These are phyloP conservation scores for Anabacerthia variegaticeps DNA, from an alignment of 2,797 vertebrate species.

Conservation along the genomic window DNA sequence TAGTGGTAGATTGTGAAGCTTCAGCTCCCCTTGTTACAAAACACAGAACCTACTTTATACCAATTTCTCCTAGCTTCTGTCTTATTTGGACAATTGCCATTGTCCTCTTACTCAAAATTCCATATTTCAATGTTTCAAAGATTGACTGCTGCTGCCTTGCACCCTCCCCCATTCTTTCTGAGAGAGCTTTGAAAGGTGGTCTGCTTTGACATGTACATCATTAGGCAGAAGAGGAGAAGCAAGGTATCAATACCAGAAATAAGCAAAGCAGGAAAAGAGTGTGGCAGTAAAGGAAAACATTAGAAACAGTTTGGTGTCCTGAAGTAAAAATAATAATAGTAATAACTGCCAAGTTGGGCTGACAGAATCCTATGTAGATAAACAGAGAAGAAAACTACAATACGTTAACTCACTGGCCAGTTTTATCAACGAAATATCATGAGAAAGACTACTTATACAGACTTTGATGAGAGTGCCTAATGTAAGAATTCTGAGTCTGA, in stretches of 20 bases:
- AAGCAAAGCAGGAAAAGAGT: constrained; percentile 38
- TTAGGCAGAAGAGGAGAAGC: constrained; percentile 55
- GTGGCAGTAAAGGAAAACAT: constrained; percentile 57
- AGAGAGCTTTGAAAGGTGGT: constrained; percentile 65
- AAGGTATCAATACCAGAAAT: constrained; percentile 66
- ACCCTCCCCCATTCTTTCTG: constrained; percentile 55
- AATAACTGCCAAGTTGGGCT: neutral
- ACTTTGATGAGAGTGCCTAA: neutral
- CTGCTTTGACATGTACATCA: constrained; percentile 64
- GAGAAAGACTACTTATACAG: neutral
- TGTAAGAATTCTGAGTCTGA: neutral
- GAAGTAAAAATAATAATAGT: neutral
- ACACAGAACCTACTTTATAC: neutral
- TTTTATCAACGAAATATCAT: constrained; percentile 24
- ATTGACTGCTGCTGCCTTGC: constrained; percentile 41
- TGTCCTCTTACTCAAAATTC: constrained; percentile 40
- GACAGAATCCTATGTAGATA: neutral
- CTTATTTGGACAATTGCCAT: constrained; percentile 58
- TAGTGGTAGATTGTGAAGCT: neutral
- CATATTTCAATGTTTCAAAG: constrained; percentile 39
- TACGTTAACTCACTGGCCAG: neutral
- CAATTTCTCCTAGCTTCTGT: constrained; percentile 22
- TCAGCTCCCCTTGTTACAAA: constrained; percentile 12
- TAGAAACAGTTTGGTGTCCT: constrained; percentile 40
- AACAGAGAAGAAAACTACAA: neutral